Evolutionary conservation across 2,797 vertebrate species (phyloP).

Genomic region (Bradypus variegatus): DNA sequence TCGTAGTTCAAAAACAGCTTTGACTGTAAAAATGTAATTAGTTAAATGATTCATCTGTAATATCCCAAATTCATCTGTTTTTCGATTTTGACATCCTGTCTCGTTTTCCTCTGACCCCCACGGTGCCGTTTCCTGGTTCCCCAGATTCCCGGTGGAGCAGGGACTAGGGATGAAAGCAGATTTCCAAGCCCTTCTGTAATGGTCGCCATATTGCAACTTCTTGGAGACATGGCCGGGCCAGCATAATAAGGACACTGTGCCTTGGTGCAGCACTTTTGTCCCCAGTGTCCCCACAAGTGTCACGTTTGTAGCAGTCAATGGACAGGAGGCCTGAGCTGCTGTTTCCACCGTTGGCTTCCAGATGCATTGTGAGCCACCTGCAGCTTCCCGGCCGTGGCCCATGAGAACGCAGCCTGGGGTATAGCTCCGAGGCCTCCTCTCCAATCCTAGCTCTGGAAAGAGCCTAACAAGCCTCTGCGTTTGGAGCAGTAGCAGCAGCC

Average conservation of each 20-base stretch:
- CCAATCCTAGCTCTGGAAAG: neutral
- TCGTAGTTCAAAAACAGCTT: slow-evolving; percentile 50
- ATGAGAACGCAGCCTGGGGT: neutral
- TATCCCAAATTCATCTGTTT: slow-evolving; percentile 51
- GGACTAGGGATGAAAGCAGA: neutral
- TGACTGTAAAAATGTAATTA: slow-evolving; percentile 61
- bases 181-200: neutral
- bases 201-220: neutral
- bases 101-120: slow-evolving; percentile 40
- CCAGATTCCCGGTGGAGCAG: neutral
- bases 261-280: neutral
- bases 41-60: slow-evolving; percentile 57
- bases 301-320: neutral
- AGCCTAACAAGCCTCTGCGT: neutral
- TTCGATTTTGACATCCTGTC: slow-evolving; percentile 26
- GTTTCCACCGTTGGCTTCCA: neutral
- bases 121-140: neutral
- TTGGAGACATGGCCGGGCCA: neutral
- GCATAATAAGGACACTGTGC: neutral
- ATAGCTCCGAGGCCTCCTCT: neutral
- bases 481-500: neutral
- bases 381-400: neutral
- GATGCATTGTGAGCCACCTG: too few species aligned
- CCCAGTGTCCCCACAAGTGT: neutral
- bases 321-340: neutral